Evolutionary conservation across 1,140 invertebrate species (phyloP).

Genomic region (Conopomorpha cramerella): DNA sequence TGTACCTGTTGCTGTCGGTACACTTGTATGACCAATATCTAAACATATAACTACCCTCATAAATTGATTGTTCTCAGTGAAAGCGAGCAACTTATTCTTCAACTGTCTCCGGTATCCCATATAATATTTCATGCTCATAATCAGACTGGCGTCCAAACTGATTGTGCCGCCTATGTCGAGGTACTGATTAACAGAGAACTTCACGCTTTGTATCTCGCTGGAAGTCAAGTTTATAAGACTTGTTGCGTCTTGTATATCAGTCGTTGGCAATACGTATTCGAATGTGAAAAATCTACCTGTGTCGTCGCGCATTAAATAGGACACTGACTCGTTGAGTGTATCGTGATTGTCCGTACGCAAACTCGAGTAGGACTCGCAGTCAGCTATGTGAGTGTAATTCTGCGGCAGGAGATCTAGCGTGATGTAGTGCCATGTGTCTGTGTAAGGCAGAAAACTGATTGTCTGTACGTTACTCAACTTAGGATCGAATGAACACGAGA

Average conservation of each 20-base stretch:
- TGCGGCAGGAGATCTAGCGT: constrained; percentile 26
- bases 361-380: constrained; percentile 34
- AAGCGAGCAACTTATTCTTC: constrained; percentile 25
- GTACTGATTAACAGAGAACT: constrained; percentile 68
- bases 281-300: constrained; percentile 73
- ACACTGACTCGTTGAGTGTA: constrained; percentile 38
- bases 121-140: constrained; percentile 58
- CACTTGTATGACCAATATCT: constrained; percentile 52
- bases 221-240: constrained; percentile 68
- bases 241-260: constrained; percentile 62
- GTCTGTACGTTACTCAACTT: constrained; percentile 15
- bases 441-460: constrained; percentile 60
- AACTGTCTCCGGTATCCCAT: constrained; percentile 49
- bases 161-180: constrained; percentile 74
- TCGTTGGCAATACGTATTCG: constrained; percentile 67
- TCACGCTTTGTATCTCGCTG: constrained; percentile 62
- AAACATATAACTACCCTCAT: constrained; percentile 64
- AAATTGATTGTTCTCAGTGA: constrained; percentile 43
- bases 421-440: constrained; percentile 65
- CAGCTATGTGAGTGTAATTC: constrained; percentile 19
- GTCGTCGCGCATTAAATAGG: constrained; percentile 69
- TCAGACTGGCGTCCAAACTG: constrained; percentile 66
- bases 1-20: constrained; percentile 60
- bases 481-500: constrained; percentile 35
- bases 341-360: constrained; percentile 34